Evolutionary conservation across 30 jellyfish, hydroid and myxozoan genomes (phyloP), one percentile per base, ranked within the genome.

Genomic region (Aurelia coerulea): DNA sequence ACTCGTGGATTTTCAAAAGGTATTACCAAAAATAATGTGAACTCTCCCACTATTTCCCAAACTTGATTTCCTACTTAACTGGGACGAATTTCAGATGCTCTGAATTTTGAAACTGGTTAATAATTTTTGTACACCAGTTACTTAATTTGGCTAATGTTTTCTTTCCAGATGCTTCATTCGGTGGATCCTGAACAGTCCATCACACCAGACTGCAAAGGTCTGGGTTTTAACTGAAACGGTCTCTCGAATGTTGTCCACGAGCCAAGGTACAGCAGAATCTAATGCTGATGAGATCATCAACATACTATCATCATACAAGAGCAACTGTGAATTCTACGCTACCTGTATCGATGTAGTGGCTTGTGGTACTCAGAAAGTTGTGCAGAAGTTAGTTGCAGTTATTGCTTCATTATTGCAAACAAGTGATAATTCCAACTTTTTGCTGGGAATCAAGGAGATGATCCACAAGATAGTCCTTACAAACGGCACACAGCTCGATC

Each of bases 381-480:
- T 35, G 17, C 34, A 56, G 37, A 63, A 34, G 49, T 75, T 75
- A 59, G 12, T 60, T 6, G 39, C 37, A 8, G 78, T 77, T 62
- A 18, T 77, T 19, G 13, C 78, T 3, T 64, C n/a, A 31, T n/a
- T 77, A 75, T 8, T 77, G 4, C 73, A 71, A 29, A 71, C 34
- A n/a, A 31, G 73, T 32, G 52, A 31, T 10, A 34, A 70, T 33
- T 41, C 18, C 13, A 41, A 56, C 4, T 49, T 35, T 6, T 34
- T 69, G 12, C 11, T 16, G 13, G 10, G 19, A 33, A 34, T 75
- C 39, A 83, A 83, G 46, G 86, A 51, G 68, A 56, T 18, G 18
- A 83, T 83, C 6, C 73, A 60, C 62, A 83, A 42, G 51, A 73
- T 23, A 37, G 46, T 83, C 42, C 78, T 83, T 18, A 29, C 86